Evolutionary conservation across 1,140 invertebrate species (phyloP), one percentile per base, ranked within the genome.

Genomic region (Bilobella aurantiaca): DNA sequence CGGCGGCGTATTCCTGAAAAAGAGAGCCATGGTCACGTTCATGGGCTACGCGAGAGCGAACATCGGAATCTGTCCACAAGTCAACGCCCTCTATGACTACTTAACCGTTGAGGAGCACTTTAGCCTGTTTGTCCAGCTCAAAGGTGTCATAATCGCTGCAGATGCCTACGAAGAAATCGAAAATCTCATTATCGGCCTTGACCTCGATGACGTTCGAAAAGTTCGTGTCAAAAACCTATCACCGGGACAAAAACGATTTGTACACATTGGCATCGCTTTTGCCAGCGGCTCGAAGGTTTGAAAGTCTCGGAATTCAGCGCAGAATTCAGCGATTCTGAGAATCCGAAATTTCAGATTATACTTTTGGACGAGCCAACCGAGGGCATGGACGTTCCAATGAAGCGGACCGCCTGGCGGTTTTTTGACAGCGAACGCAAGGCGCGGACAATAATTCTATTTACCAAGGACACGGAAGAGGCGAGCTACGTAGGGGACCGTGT

Each of bases 401-500:
- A 59, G 28, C 31, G 58, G 27, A 59, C 27, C 8, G 58, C 31
- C 27, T 59, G 58, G 58, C 27, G 58, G 8, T 59, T 59, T 23
- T 8, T 59, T 23, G 27, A 59, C 14, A 16, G 8, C 25, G 58
- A 59, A 59, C 25, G 31, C 25, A 29, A 14, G 14, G 27, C 25
- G 58, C 58, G 58, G 5, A 8, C 5, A 8, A 23, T 59, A 30
- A 59, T 59, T 12, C 14, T 59, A 8, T 27, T 59, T 18, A 59
- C 58, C 8, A 30, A 28, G 18, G 5, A 5, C 8, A 8, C 58
- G 14, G 58, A 59, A 59, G 58, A 59, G 27, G 58, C 31, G 14
- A 25, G 27, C 27, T 59, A 21, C 58, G 12, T 59, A 18, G 27
- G 14, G 8, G 58, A 59, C 23, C 58, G 58, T 3, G 18, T 59